phyloP scores from a whole-genome alignment of 2,113 vertebrate genomes.

The Cettia cetti region DNA sequence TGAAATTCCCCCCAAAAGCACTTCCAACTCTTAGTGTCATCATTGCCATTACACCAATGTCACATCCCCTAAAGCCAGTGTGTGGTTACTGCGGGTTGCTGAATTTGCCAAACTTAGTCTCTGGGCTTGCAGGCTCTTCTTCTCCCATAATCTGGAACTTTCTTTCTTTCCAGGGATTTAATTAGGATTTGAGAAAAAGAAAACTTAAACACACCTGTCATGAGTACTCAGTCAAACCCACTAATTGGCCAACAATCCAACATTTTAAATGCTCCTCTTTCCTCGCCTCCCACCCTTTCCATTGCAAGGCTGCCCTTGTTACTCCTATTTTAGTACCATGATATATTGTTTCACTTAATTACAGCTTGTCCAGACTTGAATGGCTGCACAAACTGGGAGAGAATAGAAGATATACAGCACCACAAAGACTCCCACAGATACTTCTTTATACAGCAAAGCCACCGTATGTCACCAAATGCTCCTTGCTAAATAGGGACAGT shows the following conservation, averaged over 20 bases:
- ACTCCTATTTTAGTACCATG: not conserved
- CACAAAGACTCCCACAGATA: not conserved
- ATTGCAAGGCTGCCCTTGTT: not conserved
- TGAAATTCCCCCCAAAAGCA: not conserved
- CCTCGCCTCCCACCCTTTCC: not conserved
- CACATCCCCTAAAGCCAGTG: accelerated
- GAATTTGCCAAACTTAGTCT: not conserved
- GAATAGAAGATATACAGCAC: not conserved
- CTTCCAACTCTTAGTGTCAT: not conserved
- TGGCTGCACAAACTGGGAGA: not conserved
- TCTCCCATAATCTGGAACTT: not conserved
- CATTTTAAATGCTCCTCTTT: not conserved
- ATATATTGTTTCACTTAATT: not conserved
- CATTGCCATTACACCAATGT: not conserved
- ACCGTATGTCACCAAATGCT: not conserved
- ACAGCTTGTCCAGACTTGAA: not conserved
- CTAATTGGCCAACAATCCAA: not conserved
- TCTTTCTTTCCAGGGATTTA: not conserved
- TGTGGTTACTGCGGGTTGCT: not conserved
- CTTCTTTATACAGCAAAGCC: not conserved
- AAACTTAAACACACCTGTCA: not conserved
- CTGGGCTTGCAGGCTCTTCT: not conserved
- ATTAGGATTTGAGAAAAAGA: not conserved
- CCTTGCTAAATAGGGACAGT: not conserved
- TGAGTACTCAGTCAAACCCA: not conserved